phyloP scores from a whole-genome alignment of 2,888 invertebrate genomes.

The Tetheella fluctuosa region DNA sequence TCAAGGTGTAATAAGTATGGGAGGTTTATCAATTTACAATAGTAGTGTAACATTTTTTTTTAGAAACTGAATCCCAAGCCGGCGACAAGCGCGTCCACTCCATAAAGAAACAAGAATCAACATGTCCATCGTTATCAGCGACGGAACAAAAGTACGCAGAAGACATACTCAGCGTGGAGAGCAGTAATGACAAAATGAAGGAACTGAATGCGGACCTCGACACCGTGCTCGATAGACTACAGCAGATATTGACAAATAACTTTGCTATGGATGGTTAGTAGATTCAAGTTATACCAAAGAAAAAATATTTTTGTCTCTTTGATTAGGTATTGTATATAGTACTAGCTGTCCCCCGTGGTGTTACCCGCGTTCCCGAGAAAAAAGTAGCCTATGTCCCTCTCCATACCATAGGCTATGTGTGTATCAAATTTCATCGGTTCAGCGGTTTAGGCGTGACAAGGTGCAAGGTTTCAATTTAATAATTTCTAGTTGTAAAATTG shows the following conservation, averaged over 20 bases:
- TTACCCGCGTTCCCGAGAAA: too few species aligned
- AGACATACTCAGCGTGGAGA: conserved; percentile 65
- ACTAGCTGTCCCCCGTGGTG: too few species aligned
- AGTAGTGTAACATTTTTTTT: conserved; percentile 8
- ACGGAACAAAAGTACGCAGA: conserved; percentile 69
- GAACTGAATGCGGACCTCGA: conserved; percentile 87
- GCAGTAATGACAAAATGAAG: conserved; percentile 73
- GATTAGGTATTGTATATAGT: too few species aligned
- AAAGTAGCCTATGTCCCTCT: too few species aligned
- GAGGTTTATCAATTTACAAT: too few species aligned
- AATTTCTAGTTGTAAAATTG: too few species aligned
- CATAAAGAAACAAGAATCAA: conserved; percentile 21
- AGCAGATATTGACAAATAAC: conserved; percentile 88
- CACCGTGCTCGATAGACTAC: conserved; percentile 87
- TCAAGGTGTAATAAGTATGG: too few species aligned
- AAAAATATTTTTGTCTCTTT: too few species aligned
- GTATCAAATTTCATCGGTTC: too few species aligned
- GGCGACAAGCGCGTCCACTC: conserved; percentile 31
- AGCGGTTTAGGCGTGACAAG: too few species aligned
- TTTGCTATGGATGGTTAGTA: conserved; percentile 85
- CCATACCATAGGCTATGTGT: too few species aligned
- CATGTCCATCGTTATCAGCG: conserved; percentile 48
- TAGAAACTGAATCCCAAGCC: conserved; percentile 49
- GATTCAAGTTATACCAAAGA: not conserved
- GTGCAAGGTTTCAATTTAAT: too few species aligned